A percentile compares a stretch with the other conserved stretches of the same genome.
Evolutionary conservation across 2,113 vertebrate genomes (phyloP).

Genomic region (Nematolebias whitei): DNA sequence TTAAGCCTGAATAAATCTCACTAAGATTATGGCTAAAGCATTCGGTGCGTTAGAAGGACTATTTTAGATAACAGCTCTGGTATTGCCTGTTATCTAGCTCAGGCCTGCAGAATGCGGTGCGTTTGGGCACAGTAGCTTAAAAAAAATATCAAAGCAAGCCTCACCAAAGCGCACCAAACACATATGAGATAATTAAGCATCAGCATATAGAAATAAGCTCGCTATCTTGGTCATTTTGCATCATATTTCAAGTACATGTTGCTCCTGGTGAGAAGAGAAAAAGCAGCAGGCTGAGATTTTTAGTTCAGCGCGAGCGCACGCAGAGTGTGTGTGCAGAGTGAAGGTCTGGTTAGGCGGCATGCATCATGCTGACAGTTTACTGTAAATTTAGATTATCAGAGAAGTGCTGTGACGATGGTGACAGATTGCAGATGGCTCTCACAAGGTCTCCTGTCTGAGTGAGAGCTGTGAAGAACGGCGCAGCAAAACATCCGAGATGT

Average conservation of each 20-base stretch:
- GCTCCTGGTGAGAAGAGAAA: not conserved
- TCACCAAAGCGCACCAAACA: slow-evolving; percentile 2
- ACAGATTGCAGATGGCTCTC: slow-evolving; percentile 65
- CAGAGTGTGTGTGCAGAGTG: slow-evolving; percentile 64
- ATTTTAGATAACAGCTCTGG: slow-evolving; percentile 23
- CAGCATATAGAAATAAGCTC: not conserved
- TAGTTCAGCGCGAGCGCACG: slow-evolving; percentile 32
- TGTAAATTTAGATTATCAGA: slow-evolving; percentile 78
- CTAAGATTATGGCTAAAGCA: not conserved
- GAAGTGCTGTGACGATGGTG: slow-evolving; percentile 69
- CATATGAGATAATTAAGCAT: not conserved
- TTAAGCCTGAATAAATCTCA: slow-evolving; percentile 9
- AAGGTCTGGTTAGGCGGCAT: slow-evolving; percentile 65
- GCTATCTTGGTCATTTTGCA: slow-evolving; percentile 10
- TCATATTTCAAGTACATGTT: not conserved
- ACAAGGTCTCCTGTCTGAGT: slow-evolving; percentile 65
- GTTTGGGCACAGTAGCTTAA: slow-evolving; percentile 11
- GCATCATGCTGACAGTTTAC: slow-evolving; percentile 73
- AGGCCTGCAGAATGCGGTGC: slow-evolving; percentile 17
- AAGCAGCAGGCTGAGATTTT: not conserved
- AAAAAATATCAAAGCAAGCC: slow-evolving; percentile 2
- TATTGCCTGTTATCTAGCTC: slow-evolving; percentile 7
- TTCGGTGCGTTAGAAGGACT: not conserved
- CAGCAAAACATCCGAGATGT: slow-evolving; percentile 17
- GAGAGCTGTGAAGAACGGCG: slow-evolving; percentile 46